These are phyloP conservation scores for Drosophila robusta DNA, from an alignment of 2,888 invertebrate genomes.

Conservation along the genomic window DNA sequence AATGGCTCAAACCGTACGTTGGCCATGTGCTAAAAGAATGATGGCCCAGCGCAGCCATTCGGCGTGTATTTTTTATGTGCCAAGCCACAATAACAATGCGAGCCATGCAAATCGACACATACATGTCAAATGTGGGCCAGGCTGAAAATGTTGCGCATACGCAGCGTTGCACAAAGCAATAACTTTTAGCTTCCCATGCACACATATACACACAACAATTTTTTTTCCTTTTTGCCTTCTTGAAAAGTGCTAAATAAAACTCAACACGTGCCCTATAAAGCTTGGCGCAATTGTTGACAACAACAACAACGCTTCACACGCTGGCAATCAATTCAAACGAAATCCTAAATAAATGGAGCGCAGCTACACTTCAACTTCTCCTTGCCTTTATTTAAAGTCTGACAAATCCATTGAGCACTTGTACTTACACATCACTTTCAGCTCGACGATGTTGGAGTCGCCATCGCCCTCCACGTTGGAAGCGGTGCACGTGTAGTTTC, in stretches of 20 bases:
- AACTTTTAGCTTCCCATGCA: slow-evolving; percentile 22
- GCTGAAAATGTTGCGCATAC: slow-evolving; percentile 53
- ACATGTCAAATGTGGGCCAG: slow-evolving; percentile 38
- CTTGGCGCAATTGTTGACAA: slow-evolving; percentile 25
- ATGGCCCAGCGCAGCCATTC: slow-evolving; percentile 15
- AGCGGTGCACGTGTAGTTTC: slow-evolving; percentile 94
- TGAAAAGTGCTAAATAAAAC: slow-evolving; percentile 44
- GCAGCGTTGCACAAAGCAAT: slow-evolving; percentile 37
- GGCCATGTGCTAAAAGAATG: slow-evolving; percentile 29
- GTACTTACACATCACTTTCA: slow-evolving; percentile 96
- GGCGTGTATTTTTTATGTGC: slow-evolving; percentile 43
- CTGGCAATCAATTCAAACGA: slow-evolving; percentile 49
- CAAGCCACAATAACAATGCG: slow-evolving; percentile 36
- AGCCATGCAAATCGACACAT: slow-evolving; percentile 44
- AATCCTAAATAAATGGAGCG: slow-evolving; percentile 34
- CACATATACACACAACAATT: neutral
- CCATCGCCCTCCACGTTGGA: slow-evolving; percentile 97
- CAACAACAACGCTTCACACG: slow-evolving; percentile 30
- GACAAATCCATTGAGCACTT: slow-evolving; percentile 8
- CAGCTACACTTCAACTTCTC: slow-evolving; percentile 2
- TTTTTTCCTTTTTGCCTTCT: neutral
- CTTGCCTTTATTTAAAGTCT: slow-evolving; percentile 22
- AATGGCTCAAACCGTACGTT: slow-evolving; percentile 35
- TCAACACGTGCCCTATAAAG: slow-evolving; percentile 58
- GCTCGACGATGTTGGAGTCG: slow-evolving; percentile 91